A percentile compares a stretch with the other conserved stretches of the same genome.
phyloP scores from a whole-genome alignment of 2,888 invertebrate genomes.

The Lasioglossum oenotherae region DNA sequence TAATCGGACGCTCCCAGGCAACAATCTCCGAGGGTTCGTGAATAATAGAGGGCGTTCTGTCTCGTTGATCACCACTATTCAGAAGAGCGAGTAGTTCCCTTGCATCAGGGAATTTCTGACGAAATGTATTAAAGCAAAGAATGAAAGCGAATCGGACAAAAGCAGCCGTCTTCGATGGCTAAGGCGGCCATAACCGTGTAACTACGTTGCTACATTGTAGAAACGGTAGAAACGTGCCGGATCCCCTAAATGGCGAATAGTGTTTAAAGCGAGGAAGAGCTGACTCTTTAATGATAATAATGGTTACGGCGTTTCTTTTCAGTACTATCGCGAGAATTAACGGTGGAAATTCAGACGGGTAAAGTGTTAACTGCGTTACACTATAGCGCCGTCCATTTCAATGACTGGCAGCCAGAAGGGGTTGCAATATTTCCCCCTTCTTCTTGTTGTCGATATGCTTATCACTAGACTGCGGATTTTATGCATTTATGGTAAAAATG shows the following conservation, averaged over 20 bases:
- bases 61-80: slow-evolving; percentile 24
- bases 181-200: slow-evolving; percentile 36
- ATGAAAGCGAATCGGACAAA: slow-evolving; percentile 33
- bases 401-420: background rate
- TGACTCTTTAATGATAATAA: slow-evolving; percentile 31
- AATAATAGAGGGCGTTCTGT: slow-evolving; percentile 23
- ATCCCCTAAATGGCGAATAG: slow-evolving; percentile 42
- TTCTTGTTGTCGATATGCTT: too few species aligned
- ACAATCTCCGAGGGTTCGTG: slow-evolving; percentile 15
- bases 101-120: slow-evolving; percentile 17
- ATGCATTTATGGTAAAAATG: too few species aligned
- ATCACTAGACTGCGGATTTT: too few species aligned
- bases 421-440: background rate
- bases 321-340: background rate
- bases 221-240: slow-evolving; percentile 37
- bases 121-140: slow-evolving; percentile 36
- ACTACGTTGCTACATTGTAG: slow-evolving; percentile 33
- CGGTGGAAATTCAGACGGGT: slow-evolving; percentile 1
- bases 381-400: background rate
- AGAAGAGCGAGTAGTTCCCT: slow-evolving; percentile 25
- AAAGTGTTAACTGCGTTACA: background rate
- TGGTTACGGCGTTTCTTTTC: slow-evolving; percentile 10
- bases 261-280: slow-evolving; percentile 24
- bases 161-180: slow-evolving; percentile 20
- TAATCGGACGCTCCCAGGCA: background rate